A percentile compares a stretch with the other conserved stretches of the same genome.
Conservation (phyloP, 2,888 invertebrate species). For the Tromatobia lineatoria region DNA sequence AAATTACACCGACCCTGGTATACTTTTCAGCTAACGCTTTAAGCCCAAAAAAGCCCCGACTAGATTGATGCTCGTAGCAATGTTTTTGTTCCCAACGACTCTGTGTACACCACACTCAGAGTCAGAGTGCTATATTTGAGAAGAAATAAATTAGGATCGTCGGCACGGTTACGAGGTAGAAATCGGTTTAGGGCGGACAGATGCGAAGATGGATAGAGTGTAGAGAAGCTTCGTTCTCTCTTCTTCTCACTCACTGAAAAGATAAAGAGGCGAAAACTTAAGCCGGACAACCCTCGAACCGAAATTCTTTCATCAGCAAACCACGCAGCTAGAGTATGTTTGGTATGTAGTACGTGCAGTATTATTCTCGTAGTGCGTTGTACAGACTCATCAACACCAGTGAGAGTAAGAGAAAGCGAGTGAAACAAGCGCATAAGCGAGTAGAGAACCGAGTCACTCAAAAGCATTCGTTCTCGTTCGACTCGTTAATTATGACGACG, state of each 20-base stretch:
- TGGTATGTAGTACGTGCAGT: slow-evolving; percentile 26
- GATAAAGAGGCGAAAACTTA: background rate
- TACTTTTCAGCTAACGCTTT: background rate
- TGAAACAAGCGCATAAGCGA: background rate
- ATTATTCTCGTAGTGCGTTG: slow-evolving; percentile 9
- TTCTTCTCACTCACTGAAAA: too few species aligned
- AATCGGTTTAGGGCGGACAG: slow-evolving; percentile 49
- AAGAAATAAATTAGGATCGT: slow-evolving; percentile 45
- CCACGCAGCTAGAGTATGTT: slow-evolving; percentile 14
- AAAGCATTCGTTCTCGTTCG: slow-evolving; percentile 40
- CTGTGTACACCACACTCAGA: slow-evolving; percentile 13
- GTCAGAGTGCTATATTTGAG: slow-evolving; percentile 26
- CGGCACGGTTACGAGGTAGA: slow-evolving; percentile 38
- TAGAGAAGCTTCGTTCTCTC: background rate
- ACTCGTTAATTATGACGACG: slow-evolving; percentile 61
- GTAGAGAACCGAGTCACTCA: background rate
- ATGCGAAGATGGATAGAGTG: slow-evolving; percentile 45
- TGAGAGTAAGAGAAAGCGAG: slow-evolving; percentile 4
- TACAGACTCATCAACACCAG: background rate
- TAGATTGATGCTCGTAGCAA: slow-evolving; percentile 6
- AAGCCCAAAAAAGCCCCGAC: background rate
- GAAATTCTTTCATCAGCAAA: slow-evolving; percentile 48
- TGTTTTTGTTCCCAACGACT: slow-evolving; percentile 20
- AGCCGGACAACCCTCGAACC: slow-evolving; percentile 2
- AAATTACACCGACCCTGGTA: background rate